These are phyloP conservation scores for Cheilosia variabilis DNA, from an alignment of 2,888 invertebrate genomes.

Conservation along the genomic window DNA sequence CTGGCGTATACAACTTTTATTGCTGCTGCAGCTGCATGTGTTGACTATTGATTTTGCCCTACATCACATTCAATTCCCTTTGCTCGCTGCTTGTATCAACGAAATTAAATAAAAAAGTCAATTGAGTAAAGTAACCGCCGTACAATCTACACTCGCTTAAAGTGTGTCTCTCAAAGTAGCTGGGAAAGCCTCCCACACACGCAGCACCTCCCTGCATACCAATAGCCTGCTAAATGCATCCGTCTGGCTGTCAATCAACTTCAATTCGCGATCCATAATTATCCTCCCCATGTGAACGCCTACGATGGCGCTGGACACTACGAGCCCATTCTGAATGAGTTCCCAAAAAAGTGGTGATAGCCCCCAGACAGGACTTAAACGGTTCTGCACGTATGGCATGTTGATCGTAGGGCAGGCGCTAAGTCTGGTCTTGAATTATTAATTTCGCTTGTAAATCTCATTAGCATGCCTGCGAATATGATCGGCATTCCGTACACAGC, in stretches of 20 bases:
- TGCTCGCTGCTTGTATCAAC: not conserved
- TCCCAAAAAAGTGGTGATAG: conserved; percentile 18
- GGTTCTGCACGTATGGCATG: conserved; percentile 47
- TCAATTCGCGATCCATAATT: conserved; percentile 23
- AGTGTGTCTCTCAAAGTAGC: not conserved
- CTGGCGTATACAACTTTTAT: no score
- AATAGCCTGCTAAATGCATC: conserved; percentile 14
- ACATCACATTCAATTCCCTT: no score
- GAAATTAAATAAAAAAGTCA: no score
- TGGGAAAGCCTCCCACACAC: not conserved
- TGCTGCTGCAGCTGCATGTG: no score
- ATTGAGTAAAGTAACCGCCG: no score
- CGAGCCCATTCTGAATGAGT: not conserved
- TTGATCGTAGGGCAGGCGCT: conserved; percentile 43
- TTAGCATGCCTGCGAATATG: conserved; percentile 36
- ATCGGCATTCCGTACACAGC: conserved; percentile 8
- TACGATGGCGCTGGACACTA: not conserved
- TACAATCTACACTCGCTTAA: no score
- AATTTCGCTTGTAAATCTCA: conserved; percentile 30
- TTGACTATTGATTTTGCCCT: no score
- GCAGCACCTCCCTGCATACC: conserved; percentile 11
- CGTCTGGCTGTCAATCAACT: conserved; percentile 34
- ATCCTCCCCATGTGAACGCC: conserved; percentile 9
- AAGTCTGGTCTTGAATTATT: conserved; percentile 53
- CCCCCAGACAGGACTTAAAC: conserved; percentile 63